A percentile compares a stretch with the other conserved stretches of the same genome.
phyloP scores from a whole-genome alignment of 1,140 invertebrate genomes.

The Nilaparvata lugens region DNA sequence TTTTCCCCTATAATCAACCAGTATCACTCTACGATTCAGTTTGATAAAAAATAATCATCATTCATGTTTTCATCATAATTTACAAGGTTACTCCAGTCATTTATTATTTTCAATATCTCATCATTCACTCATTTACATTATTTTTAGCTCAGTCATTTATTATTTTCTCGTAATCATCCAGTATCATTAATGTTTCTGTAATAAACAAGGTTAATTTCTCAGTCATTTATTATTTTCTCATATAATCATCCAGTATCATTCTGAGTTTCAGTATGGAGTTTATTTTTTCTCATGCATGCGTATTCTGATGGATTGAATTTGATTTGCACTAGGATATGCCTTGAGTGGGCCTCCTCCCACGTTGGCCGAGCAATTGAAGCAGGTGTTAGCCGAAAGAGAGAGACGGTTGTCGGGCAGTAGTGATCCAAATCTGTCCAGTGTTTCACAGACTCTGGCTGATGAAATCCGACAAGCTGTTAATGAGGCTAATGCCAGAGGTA shows the following conservation, averaged over 20 bases:
- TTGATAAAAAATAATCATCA: neutral
- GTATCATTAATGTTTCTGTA: no score
- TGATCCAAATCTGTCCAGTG: conserved; percentile 21
- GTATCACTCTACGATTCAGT: neutral
- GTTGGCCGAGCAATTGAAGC: conserved; percentile 72
- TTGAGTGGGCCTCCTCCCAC: conserved; percentile 52
- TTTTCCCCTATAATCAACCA: no score
- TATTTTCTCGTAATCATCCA: no score
- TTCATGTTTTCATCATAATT: no score
- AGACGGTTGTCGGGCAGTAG: conserved; percentile 41
- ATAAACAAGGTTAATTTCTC: neutral
- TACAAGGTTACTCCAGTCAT: no score
- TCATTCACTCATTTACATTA: no score
- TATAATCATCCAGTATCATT: no score
- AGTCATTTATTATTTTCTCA: no score
- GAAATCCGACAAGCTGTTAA: conserved; percentile 75
- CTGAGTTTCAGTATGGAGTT: neutral
- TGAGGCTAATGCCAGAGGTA: conserved; percentile 56
- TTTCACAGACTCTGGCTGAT: conserved; percentile 47
- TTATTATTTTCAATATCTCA: no score
- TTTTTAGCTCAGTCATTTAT: no score
- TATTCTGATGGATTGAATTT: neutral
- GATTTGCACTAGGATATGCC: neutral
- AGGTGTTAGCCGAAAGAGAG: conserved; percentile 67
- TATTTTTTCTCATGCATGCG: neutral